These are phyloP conservation scores for Ricordea florida DNA, from an alignment of 92 coral and sea anemone genomes.

Conservation along the genomic window DNA sequence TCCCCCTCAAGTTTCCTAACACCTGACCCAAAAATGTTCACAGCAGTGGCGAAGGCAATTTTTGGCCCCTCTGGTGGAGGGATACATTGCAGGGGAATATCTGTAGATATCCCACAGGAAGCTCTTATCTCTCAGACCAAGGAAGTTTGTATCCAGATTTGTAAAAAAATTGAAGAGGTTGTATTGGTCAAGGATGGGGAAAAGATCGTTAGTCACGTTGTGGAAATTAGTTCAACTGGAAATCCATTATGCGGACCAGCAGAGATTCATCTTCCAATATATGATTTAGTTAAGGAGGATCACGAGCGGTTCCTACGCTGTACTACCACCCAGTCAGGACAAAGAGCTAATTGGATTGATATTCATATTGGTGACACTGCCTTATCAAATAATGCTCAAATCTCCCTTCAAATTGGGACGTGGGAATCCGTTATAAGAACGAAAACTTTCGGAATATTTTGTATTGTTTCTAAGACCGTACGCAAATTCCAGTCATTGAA, in stretches of 20 bases:
- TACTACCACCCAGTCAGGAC: slow-evolving; percentile 34
- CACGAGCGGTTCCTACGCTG: slow-evolving; percentile 14
- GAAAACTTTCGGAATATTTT: not conserved
- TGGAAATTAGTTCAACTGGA: slow-evolving; percentile 20
- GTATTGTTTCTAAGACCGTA: not conserved
- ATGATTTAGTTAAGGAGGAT: not conserved
- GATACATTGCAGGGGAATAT: slow-evolving; percentile 2
- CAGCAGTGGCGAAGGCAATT: slow-evolving; percentile 37
- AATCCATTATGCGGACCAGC: not conserved
- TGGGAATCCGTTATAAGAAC: not conserved
- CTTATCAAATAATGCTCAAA: not conserved
- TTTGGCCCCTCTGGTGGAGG: slow-evolving; percentile 39
- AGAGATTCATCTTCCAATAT: not conserved
- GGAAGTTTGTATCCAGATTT: slow-evolving; percentile 37
- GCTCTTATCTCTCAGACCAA: slow-evolving; percentile 32
- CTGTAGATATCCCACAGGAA: slow-evolving; percentile 12
- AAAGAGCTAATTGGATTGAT: slow-evolving; percentile 26
- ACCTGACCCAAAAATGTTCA: slow-evolving; percentile 15
- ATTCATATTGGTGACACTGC: not conserved
- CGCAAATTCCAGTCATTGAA: not conserved
- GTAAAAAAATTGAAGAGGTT: not conserved
- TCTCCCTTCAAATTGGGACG: not conserved
- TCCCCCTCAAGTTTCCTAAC: not conserved
- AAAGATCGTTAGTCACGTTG: slow-evolving; percentile 3
- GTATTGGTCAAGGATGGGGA: slow-evolving; percentile 5